phyloP scores from a whole-genome alignment of 2,888 invertebrate species.

The Eupithecia inturbata region DNA sequence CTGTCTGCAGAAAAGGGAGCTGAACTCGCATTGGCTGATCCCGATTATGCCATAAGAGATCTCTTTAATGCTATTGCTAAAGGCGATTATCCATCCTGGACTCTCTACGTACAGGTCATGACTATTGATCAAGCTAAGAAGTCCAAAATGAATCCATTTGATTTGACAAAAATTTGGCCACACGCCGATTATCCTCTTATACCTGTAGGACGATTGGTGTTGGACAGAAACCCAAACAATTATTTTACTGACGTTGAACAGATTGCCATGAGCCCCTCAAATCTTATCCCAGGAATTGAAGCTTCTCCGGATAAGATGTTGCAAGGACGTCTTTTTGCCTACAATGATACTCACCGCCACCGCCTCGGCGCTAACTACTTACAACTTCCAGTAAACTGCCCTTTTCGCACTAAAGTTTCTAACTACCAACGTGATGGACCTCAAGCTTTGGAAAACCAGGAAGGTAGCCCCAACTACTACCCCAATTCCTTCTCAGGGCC shows the following conservation, averaged over 20 bases:
- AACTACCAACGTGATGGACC: slow-evolving; percentile 97
- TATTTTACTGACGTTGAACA: slow-evolving; percentile 98
- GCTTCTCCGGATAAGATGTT: slow-evolving; percentile 97
- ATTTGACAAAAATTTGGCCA: slow-evolving; percentile 96
- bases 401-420: slow-evolving; percentile 87
- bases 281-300: slow-evolving; percentile 96
- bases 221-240: slow-evolving; percentile 95
- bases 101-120: slow-evolving; percentile 94
- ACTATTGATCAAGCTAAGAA: slow-evolving; percentile 92
- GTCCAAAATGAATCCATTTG: slow-evolving; percentile 94
- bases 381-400: slow-evolving; percentile 98
- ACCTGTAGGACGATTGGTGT: slow-evolving; percentile 92
- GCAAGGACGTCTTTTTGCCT: slow-evolving; percentile 93
- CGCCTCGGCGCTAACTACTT: slow-evolving; percentile 96
- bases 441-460: slow-evolving; percentile 91
- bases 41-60: slow-evolving; percentile 95
- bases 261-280: slow-evolving; percentile 94
- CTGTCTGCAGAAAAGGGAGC: slow-evolving; percentile 87
- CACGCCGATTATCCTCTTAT: slow-evolving; percentile 94
- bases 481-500: slow-evolving; percentile 98
- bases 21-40: slow-evolving; percentile 89
- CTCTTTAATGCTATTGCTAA: slow-evolving; percentile 94
- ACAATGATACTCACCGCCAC: slow-evolving; percentile 94
- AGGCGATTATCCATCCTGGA: slow-evolving; percentile 91
- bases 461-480: slow-evolving; percentile 97